Evolutionary conservation across 1,140 invertebrate genomes (phyloP), one percentile per base, ranked within the genome.

Genomic region (Drosophila jambulina): DNA sequence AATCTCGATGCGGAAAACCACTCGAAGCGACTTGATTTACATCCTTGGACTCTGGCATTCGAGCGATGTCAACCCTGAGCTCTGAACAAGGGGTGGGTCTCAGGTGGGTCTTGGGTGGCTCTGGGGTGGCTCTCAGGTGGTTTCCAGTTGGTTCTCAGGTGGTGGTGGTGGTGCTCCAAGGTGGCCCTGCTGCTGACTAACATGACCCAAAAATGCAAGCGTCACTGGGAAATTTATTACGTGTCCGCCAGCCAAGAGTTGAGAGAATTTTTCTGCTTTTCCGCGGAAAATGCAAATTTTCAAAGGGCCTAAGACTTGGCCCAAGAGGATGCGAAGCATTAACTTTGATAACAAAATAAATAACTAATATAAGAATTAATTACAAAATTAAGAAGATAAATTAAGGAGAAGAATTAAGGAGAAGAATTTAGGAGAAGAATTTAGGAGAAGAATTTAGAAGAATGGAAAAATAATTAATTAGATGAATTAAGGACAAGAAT

Each of bases 191-290:
- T 17, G 62, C 62, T 42, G 36, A 57, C 67, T 40, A 61, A 75
- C 69, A 75, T 75, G 71, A 75, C 71, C 69, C 71, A 62, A 75
- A 75, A 75, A 63, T 75, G 70, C 59, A 63, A 38, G 69, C 69
- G 58, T 75, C 71, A 34, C 49, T 46, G 48, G 62, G 27, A 62
- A 75, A 75, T 75, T 75, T 75, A 75, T 75, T 75, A 54, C 71
- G 57, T 74, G 69, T 45, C 69, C 48, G 34, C 53, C 53, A 23
- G 51, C 19, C 21, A 0, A 23, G 21, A 36, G 51, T 56, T 36
- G 23, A 40, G 57, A 56, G 61, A 74, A 63, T 54, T 74, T 74
- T 54, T 40, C 38, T 19, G 29, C 10, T 38, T 42, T 32, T 43
- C 36, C 40, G 43, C 27, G 27, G 23, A 34, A 70, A 48, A 40